These are phyloP conservation scores for Drosophila nigritarsus DNA, from an alignment of 2,888 invertebrate genomes.

Conservation along the genomic window DNA sequence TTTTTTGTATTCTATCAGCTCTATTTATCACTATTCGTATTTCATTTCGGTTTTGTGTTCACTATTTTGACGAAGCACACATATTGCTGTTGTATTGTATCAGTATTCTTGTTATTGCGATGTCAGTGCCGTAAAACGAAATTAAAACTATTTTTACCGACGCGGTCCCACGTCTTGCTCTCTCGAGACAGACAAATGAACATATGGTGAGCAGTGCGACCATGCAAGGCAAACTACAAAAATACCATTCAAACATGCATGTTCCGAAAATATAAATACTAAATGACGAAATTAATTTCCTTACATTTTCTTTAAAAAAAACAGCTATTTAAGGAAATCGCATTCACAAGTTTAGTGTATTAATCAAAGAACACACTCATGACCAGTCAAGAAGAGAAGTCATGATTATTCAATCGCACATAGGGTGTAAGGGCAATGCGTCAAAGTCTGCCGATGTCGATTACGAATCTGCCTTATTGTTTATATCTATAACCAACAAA, in stretches of 20 bases:
- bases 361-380: background rate
- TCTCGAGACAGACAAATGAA: constrained; percentile 33
- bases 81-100: constrained; percentile 13
- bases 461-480: background rate
- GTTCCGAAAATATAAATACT: constrained; percentile 1
- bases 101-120: constrained; percentile 28
- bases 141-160: constrained; percentile 58
- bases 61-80: constrained; percentile 14
- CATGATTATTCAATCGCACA: constrained; percentile 4
- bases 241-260: constrained; percentile 2
- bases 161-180: constrained; percentile 32
- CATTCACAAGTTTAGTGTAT: background rate
- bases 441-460: background rate
- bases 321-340: background rate
- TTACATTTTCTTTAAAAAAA: background rate
- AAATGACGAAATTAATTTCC: background rate
- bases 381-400: background rate
- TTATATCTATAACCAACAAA: rapidly evolving
- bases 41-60: constrained; percentile 13
- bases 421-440: background rate
- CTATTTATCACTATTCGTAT: constrained; percentile 24
- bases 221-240: background rate
- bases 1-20: constrained; percentile 2
- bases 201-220: constrained; percentile 54
- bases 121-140: constrained; percentile 15